These are phyloP conservation scores for Yponomeuta cagnagella DNA, from an alignment of 2,888 invertebrate genomes.

Conservation along the genomic window DNA sequence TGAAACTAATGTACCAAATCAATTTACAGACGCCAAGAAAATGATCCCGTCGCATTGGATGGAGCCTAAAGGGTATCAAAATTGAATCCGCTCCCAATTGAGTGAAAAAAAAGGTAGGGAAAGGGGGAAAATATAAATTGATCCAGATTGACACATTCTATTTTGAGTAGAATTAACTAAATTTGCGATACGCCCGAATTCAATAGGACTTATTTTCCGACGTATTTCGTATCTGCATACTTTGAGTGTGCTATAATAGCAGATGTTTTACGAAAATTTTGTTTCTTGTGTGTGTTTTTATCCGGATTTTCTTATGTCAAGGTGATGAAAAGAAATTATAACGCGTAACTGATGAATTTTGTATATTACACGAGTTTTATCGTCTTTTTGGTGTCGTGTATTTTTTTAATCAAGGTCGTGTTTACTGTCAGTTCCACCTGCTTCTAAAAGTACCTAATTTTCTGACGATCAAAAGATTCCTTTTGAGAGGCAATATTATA, in stretches of 20 bases:
- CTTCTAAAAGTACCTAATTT: too few species aligned
- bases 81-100: constrained; percentile 1
- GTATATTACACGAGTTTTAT: too few species aligned
- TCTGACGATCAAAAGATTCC: not conserved
- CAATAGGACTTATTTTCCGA: not conserved
- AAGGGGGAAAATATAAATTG: not conserved
- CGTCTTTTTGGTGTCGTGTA: too few species aligned
- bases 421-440: too few species aligned
- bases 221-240: not conserved
- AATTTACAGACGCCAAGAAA: not conserved
- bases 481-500: not conserved
- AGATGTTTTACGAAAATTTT: too few species aligned
- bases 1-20: not conserved
- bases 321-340: too few species aligned
- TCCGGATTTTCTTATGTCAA: too few species aligned
- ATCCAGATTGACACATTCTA: constrained; percentile 8
- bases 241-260: not conserved
- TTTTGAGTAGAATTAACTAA: constrained; percentile 5
- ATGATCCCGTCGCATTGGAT: not conserved
- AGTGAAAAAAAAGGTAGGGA: not conserved
- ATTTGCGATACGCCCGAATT: not conserved
- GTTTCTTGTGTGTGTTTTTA: too few species aligned
- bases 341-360: too few species aligned
- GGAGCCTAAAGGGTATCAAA: constrained; percentile 3
- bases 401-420: too few species aligned